These are phyloP conservation scores for Hydropsyche tenuis DNA, from an alignment of 1,140 invertebrate genomes.

Conservation along the genomic window DNA sequence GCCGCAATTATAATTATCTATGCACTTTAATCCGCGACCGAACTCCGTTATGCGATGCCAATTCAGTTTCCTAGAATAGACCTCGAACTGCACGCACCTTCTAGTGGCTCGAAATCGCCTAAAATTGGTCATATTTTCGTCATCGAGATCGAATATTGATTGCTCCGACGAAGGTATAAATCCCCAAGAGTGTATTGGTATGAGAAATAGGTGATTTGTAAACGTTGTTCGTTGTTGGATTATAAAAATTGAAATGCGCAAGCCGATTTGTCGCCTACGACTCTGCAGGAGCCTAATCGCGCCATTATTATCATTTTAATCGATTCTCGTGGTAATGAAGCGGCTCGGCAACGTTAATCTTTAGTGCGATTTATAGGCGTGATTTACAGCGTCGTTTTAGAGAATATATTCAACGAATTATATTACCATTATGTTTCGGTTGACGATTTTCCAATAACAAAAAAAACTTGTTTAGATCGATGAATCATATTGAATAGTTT, in stretches of 20 bases:
- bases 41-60: slow-evolving; percentile 29
- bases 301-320: slow-evolving; percentile 22
- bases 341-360: slow-evolving; percentile 1
- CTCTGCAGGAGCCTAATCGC: not conserved
- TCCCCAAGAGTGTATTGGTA: too few relatives aligned
- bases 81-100: not conserved
- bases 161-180: too few relatives aligned
- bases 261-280: not conserved
- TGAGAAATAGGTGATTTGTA: too few relatives aligned
- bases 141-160: too few relatives aligned
- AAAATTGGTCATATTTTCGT: too few relatives aligned
- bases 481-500: too few relatives aligned
- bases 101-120: too few relatives aligned
- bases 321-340: slow-evolving; percentile 10
- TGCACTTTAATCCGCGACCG: slow-evolving; percentile 34
- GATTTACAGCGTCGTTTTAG: not conserved
- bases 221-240: not conserved
- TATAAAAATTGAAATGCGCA: not conserved
- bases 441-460: too few relatives aligned
- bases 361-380: not conserved
- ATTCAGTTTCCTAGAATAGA: not conserved
- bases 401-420: too few relatives aligned
- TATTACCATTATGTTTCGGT: too few relatives aligned
- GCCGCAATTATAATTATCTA: slow-evolving; percentile 40
- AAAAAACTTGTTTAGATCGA: too few relatives aligned